Evolutionary conservation across 2,888 invertebrate species (phyloP).

Genomic region (Camptogramma bilineatum): DNA sequence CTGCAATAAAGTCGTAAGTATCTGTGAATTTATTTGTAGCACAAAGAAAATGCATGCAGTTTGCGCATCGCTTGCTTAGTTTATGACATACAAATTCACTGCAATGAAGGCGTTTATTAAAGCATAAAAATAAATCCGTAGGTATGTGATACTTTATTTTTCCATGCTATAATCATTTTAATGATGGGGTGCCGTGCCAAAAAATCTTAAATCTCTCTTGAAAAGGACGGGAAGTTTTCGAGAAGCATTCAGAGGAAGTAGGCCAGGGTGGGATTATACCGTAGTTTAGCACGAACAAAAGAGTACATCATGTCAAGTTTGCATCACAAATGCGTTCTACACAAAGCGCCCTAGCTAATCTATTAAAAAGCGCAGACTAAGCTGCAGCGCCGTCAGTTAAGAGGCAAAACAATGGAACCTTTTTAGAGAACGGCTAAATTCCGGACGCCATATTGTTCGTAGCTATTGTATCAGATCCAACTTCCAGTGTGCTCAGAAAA

Average conservation of each 20-base stretch:
- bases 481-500: slow-evolving; percentile 51
- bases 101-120: no score
- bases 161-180: no score
- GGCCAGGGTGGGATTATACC: slow-evolving; percentile 16
- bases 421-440: slow-evolving; percentile 55
- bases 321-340: slow-evolving; percentile 30
- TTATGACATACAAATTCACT: not conserved
- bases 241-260: slow-evolving; percentile 13
- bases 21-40: slow-evolving; percentile 15
- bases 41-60: slow-evolving; percentile 20
- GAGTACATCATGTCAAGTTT: slow-evolving; percentile 23
- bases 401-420: slow-evolving; percentile 56
- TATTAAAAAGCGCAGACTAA: slow-evolving; percentile 52
- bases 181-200: not conserved
- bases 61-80: slow-evolving; percentile 17
- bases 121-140: no score
- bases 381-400: slow-evolving; percentile 44
- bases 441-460: slow-evolving; percentile 55
- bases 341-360: slow-evolving; percentile 48
- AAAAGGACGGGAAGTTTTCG: not conserved
- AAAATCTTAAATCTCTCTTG: not conserved
- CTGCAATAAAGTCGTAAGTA: not conserved
- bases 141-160: no score
- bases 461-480: slow-evolving; percentile 51
- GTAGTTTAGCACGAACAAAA: slow-evolving; percentile 26